phyloP scores from a whole-genome alignment of 2,113 vertebrate species.

The Neoarius graeffei region DNA sequence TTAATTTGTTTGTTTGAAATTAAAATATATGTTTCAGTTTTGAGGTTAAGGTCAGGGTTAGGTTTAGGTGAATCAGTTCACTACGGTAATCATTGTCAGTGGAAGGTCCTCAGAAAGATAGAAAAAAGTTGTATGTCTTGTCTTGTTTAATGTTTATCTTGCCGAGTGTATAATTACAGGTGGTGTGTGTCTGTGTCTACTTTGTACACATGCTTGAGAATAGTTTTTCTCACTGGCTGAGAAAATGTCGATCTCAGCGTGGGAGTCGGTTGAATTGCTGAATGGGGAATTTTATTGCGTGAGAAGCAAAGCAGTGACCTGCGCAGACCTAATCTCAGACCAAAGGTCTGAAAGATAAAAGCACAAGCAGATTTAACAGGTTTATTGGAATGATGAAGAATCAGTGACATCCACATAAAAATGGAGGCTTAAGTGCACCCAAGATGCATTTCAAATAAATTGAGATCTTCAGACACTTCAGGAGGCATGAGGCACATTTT shows the following conservation, averaged over 20 bases:
- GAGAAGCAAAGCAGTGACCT: slow-evolving; percentile 33
- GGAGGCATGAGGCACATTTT: not conserved
- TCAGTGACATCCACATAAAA: slow-evolving; percentile 23
- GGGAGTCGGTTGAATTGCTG: slow-evolving; percentile 39
- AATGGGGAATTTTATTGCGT: slow-evolving; percentile 30
- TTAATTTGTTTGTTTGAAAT: not conserved
- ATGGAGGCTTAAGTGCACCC: not conserved
- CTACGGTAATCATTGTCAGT: not conserved
- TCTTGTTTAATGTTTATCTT: not conserved
- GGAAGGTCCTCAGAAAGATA: not conserved
- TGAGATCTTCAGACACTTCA: not conserved
- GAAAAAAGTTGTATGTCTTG: not conserved
- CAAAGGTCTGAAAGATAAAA: slow-evolving; percentile 18
- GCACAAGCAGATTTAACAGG: slow-evolving; percentile 20
- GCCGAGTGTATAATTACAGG: not conserved
- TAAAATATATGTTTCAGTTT: not conserved
- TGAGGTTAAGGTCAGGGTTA: not conserved
- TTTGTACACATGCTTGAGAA: not conserved
- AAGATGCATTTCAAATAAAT: not conserved
- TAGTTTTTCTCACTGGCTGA: not conserved
- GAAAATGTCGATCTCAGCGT: slow-evolving; percentile 9
- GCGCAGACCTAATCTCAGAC: slow-evolving; percentile 7
- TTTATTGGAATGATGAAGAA: slow-evolving; percentile 46
- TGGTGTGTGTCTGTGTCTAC: not conserved
- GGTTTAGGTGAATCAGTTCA: not conserved